A percentile compares a stretch with the other conserved stretches of the same genome.
phyloP scores from a whole-genome alignment of 1,140 invertebrate species.

The Amyelois transitella region DNA sequence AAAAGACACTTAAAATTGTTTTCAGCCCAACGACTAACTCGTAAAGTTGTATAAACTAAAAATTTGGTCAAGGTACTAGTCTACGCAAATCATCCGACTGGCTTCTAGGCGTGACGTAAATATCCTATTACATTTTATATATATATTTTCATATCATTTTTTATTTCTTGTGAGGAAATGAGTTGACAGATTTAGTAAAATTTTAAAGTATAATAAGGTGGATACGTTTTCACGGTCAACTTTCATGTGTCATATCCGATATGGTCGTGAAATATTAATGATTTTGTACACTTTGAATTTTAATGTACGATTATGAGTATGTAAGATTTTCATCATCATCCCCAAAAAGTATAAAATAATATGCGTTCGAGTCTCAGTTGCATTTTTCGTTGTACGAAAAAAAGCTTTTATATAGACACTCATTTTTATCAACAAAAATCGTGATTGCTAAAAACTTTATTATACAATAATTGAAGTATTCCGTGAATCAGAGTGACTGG shows the following conservation, averaged over 20 bases:
- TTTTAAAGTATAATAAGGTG: neutral
- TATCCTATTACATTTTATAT: neutral
- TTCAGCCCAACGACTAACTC: neutral
- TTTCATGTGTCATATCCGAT: neutral
- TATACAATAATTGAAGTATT: neutral
- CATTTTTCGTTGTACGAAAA: no score
- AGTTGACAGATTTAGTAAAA: neutral
- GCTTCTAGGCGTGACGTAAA: neutral
- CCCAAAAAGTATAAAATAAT: no score
- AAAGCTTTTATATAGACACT: no score
- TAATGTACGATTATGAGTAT: neutral
- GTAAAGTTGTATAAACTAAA: constrained; percentile 1
- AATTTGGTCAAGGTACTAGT: constrained; percentile 14
- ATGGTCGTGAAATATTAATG: neutral
- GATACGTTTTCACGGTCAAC: neutral
- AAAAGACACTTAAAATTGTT: neutral
- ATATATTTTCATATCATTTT: no score
- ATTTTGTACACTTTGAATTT: neutral
- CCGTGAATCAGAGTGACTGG: neutral
- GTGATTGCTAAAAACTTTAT: neutral
- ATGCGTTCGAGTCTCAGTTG: no score
- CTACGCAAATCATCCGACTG: constrained; percentile 2
- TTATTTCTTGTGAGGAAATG: neutral
- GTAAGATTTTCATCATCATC: neutral
- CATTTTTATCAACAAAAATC: neutral